Base-by-base conservation (phyloP, 2,113 vertebrate species). In the Cercopithecus mona region DNA sequence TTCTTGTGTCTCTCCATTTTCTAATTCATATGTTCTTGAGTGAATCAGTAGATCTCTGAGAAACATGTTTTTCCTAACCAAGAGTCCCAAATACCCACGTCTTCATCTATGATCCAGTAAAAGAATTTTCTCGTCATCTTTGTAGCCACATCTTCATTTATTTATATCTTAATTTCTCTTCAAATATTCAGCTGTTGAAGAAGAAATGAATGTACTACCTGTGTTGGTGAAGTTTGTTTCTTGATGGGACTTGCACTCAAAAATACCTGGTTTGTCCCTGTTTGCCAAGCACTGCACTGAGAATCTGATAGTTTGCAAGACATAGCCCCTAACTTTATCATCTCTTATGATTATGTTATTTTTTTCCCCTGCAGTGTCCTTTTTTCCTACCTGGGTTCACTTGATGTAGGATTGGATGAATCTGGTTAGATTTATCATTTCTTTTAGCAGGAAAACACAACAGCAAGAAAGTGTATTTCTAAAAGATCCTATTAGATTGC, bases 161-260 rank as follows among this genome's bases (percentile, higher is more conserved):
- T 92, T 96, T 30, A 30, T 52, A 23, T 72, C 52, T 94, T 68
- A 82, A 59, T 95, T 89, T 94, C 55, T 89, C 30, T 96, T 85
- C 23, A 96, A 66, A 91, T 40, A 30, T 70, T 93, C 50, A 88
- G 35, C 6, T 89, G 25, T 92, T 20, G 57, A n/a, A 86, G 80
- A 38, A 92, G 76, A 66, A 8, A 27, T 89, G 18, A 78, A 40
- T 93, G 10, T 94, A 32, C 66, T 43, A 27, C 5, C 25, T 79
- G 14, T 64, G 32, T 16, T 68, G 6, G 61, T 90, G 32, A 61
- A 81, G 32, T 70, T 61, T 48, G 18, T 95, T 95, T 66, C 50
- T 57, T 94, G 61, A 57, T 20, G 52, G 76, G 7, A 48, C 8
- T 68, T 75, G 25, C 23, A 85, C 91, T 95, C 32, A 40, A 3